phyloP scores from a whole-genome alignment of 2,888 invertebrate species.

The Petrophora chlorosata region DNA sequence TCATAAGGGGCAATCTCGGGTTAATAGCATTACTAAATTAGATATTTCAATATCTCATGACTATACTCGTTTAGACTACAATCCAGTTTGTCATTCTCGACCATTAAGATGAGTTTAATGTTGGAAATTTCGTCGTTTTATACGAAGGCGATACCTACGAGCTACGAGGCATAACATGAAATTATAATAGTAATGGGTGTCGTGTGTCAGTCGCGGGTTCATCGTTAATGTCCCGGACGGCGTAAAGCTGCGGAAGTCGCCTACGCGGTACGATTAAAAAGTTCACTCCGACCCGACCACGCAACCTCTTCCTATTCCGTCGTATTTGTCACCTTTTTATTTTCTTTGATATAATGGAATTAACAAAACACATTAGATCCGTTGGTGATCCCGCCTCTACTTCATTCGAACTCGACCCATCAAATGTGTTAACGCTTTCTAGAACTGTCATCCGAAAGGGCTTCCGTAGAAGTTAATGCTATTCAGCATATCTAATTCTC shows the following conservation, averaged over 20 bases:
- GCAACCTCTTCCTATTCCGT: slow-evolving; percentile 30
- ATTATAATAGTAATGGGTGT: slow-evolving; percentile 60
- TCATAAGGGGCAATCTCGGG: slow-evolving; percentile 12
- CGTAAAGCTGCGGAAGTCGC: slow-evolving; percentile 63
- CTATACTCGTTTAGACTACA: slow-evolving; percentile 11
- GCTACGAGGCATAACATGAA: slow-evolving; percentile 44
- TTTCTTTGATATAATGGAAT: slow-evolving; percentile 11
- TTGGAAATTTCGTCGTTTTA: slow-evolving; percentile 27
- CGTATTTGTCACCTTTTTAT: slow-evolving; percentile 29
- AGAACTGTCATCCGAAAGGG: slow-evolving; percentile 21
- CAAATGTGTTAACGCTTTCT: slow-evolving; percentile 13
- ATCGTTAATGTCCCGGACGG: slow-evolving; percentile 49
- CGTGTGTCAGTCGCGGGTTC: slow-evolving; percentile 53
- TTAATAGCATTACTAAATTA: slow-evolving; percentile 17
- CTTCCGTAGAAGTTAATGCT: slow-evolving; percentile 28
- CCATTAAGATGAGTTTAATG: slow-evolving; percentile 28
- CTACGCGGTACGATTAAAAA: slow-evolving; percentile 61
- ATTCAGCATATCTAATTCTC: slow-evolving; percentile 35
- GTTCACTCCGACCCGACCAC: slow-evolving; percentile 35
- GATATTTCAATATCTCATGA: slow-evolving; percentile 20
- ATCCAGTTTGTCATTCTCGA: slow-evolving; percentile 26
- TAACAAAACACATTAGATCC: slow-evolving; percentile 10
- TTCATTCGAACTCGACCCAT: slow-evolving; percentile 9
- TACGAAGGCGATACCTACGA: slow-evolving; percentile 26
- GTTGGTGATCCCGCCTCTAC: slow-evolving; percentile 6